Percentiles rank a stretch among this genome's conserved stretches.
These are phyloP conservation scores for Thymelicus lineola DNA, from an alignment of 2,888 invertebrate genomes.

Conservation along the genomic window DNA sequence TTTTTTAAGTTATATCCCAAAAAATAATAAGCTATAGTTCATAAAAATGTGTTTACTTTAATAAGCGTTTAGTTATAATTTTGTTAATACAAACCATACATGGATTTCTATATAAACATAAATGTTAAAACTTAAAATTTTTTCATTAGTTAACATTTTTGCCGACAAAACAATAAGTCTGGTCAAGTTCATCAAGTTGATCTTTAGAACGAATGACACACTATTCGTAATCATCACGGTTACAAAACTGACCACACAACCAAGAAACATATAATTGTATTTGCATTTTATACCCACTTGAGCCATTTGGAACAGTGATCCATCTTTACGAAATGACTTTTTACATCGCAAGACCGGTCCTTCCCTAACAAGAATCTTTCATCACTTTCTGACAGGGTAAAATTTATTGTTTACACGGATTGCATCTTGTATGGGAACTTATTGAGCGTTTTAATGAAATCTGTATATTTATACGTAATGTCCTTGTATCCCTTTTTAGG, in stretches of 20 bases:
- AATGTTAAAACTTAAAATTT: too few species aligned
- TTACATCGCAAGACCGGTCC: slow-evolving; percentile 6
- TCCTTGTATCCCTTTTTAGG: too few species aligned
- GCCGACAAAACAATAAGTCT: slow-evolving; percentile 13
- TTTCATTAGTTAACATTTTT: background rate
- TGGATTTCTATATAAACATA: too few species aligned
- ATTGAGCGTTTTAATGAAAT: too few species aligned
- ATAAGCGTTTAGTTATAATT: too few species aligned
- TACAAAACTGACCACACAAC: slow-evolving; percentile 20
- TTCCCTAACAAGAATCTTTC: slow-evolving; percentile 20
- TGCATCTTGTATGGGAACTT: background rate
- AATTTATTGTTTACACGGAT: slow-evolving; percentile 2
- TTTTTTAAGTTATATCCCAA: too few species aligned
- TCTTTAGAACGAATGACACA: slow-evolving; percentile 18
- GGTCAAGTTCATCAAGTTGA: slow-evolving; percentile 26
- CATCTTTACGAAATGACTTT: slow-evolving; percentile 22
- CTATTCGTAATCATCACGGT: slow-evolving; percentile 15
- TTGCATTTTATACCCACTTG: slow-evolving; percentile 28
- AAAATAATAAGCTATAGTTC: too few species aligned
- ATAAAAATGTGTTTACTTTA: too few species aligned
- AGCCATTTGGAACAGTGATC: slow-evolving; percentile 23
- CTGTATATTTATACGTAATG: too few species aligned
- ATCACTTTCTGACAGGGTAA: slow-evolving; percentile 8
- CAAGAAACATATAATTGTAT: slow-evolving; percentile 18
- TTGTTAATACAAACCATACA: too few species aligned